These are phyloP conservation scores for Pangasius djambal DNA, from an alignment of 2,797 vertebrate species.

Conservation along the genomic window DNA sequence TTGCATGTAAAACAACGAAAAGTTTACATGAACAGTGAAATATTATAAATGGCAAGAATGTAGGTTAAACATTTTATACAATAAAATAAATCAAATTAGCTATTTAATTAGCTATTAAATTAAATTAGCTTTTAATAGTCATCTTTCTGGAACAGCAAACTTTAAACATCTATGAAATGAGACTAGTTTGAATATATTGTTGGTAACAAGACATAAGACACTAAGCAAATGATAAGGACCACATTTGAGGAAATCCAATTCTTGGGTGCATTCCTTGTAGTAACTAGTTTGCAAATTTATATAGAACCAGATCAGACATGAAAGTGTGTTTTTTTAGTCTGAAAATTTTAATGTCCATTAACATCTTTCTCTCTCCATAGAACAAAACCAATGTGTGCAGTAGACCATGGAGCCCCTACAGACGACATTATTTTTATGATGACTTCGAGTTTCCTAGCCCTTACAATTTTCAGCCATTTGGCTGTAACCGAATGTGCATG, in stretches of 20 bases:
- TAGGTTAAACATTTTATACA: background rate
- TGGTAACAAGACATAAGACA: background rate
- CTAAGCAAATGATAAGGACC: background rate
- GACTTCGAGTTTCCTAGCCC: background rate
- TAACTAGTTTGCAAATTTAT: background rate
- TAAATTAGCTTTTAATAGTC: background rate
- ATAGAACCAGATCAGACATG: background rate
- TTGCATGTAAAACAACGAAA: background rate
- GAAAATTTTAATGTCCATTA: conserved; percentile 4
- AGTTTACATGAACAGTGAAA: background rate
- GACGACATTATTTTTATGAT: conserved; percentile 10
- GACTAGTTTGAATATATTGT: background rate
- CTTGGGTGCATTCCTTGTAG: background rate
- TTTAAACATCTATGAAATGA: conserved; percentile 2
- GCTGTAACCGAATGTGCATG: conserved; percentile 80
- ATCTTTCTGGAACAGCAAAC: background rate
- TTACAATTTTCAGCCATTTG: conserved; percentile 6
- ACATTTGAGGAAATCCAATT: background rate
- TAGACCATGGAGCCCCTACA: background rate
- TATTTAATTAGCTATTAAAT: background rate
- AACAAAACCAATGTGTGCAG: conserved; percentile 50
- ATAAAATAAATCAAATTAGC: background rate
- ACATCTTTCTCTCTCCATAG: conserved; percentile 21
- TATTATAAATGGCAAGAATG: background rate
- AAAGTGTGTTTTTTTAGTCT: background rate